A percentile compares a stretch with the other conserved stretches of the same genome.
These are phyloP conservation scores for Yasuhikotakia modesta DNA, from an alignment of 2,797 vertebrate species.

Conservation along the genomic window DNA sequence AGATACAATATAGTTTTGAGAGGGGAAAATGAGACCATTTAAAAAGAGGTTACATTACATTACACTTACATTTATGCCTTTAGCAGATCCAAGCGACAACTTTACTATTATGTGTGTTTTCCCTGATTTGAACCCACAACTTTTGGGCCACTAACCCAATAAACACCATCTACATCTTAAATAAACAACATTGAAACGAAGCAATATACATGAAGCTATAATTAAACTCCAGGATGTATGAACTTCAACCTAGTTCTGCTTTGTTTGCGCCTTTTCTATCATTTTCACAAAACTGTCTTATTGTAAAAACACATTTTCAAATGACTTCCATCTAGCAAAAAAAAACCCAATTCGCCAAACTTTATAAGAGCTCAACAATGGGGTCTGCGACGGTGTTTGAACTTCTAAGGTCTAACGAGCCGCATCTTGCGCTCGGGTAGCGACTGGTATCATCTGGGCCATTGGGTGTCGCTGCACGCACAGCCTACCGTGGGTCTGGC, in stretches of 20 bases:
- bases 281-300: too few species aligned
- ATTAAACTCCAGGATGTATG: background rate
- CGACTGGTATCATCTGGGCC: slow-evolving; percentile 33
- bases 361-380: too few species aligned
- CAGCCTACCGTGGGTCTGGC: slow-evolving; percentile 56
- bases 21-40: background rate
- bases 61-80: too few species aligned
- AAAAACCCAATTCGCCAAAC: background rate
- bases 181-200: background rate
- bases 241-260: background rate
- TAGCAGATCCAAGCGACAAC: too few species aligned
- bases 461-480: slow-evolving; percentile 77
- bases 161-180: background rate
- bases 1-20: background rate
- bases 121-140: too few species aligned
- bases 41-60: background rate
- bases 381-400: background rate
- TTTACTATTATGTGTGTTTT: too few species aligned
- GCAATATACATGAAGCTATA: background rate
- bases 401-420: background rate
- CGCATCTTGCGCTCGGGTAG: background rate
- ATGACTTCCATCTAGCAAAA: background rate
- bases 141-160: background rate
- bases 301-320: background rate
- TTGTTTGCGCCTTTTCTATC: background rate